Base-by-base conservation (phyloP, 2,888 invertebrate genomes). In the Eristalis arbustorum region DNA sequence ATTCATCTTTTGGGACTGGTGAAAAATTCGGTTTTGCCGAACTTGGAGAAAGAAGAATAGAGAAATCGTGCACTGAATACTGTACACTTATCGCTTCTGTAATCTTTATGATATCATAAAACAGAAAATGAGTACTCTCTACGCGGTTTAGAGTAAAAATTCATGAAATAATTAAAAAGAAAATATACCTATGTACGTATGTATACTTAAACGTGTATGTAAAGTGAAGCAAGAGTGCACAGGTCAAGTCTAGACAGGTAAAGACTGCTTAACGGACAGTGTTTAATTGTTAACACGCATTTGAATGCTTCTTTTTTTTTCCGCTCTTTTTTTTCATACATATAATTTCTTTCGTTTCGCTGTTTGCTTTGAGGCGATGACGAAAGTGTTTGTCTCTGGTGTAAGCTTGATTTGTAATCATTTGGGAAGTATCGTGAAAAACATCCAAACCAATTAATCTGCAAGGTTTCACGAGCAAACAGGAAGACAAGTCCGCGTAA, bases 71-170 rank as follows among this genome's bases (percentile, higher is more conserved):
- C 25, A 22, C 13, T 23, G n/a, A 76, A 61, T 8, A 61, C 37
- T 59, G 31, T 22, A 25, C 28, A 40, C 74, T 74, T 68, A 69
- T 74, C 80, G 68, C 63, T 56, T 80, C 56, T 67, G 28, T 63
- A 63, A 74, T 74, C 74, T 74, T 74, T 64, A 74, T 34, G 74
- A 74, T 28, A n/a, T 68, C 68, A 69, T 69, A 68, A 80, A 79
- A 80, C 31, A 37, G 59, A 37, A 37, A 79, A 67, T 13, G 14
- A 49, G 62, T 69, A 71, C 63, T 37, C 22, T 57, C 63, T 69
- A 22, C n/a, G 23, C 22, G 18, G 23, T 31, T 23, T 23, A 8
- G n/a, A 10, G 28, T 49, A 14, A 56, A n/a, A 25, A 28, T 25
- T 66, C 37, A 40, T 42, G 28, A 37, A 68, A 42, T 59, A 59